Evolutionary conservation across 2,797 vertebrate genomes (phyloP), one percentile per base, ranked within the genome.

Genomic region (Phalanger gymnotis): DNA sequence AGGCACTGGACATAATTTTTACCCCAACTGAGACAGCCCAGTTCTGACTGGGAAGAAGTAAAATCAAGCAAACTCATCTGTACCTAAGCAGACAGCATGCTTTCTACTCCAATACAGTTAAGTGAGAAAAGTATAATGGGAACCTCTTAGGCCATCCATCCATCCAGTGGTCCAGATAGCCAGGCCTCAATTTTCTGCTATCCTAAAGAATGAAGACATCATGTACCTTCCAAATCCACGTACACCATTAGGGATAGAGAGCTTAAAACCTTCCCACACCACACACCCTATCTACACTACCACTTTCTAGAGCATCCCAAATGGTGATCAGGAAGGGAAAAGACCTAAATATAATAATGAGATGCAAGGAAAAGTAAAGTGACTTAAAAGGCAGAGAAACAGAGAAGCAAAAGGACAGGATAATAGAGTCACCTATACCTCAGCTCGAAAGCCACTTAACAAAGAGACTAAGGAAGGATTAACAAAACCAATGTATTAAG

Each of bases 181-280:
- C 5, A 81, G 27, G 57, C 92, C 54, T 73, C 19, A 28, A 92
- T 92, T 61, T 94, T 61, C 92, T 95, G 28, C 51, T 90, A 92
- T 92, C 92, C 93, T 92, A 92, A 95, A 91, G 22, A 93, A 93
- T 53, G 73, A 87, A 87, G 73, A 87, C 73, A 87, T 87, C 73
- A 87, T 87, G 25, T 87, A 87, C 40, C 53, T 31, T 94, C 54
- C 66, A 40, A 40, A 92, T 34, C 30, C 61, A 54, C 58, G 90
- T 34, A 87, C 51, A 6, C 89, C 28, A 91, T 14, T 56, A 52
- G 27, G 93, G 55, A 25, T 25, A 31, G 31, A 34, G 54, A 92
- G 91, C 53, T 54, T 87, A 61, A 5, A 90, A 90, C 52, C 40
- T 94, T 56, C 90, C 61, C 54, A 92, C 51, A 27, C 57, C 89